These are phyloP conservation scores for Synanceia verrucosa DNA, from an alignment of 2,797 vertebrate genomes.

Conservation along the genomic window DNA sequence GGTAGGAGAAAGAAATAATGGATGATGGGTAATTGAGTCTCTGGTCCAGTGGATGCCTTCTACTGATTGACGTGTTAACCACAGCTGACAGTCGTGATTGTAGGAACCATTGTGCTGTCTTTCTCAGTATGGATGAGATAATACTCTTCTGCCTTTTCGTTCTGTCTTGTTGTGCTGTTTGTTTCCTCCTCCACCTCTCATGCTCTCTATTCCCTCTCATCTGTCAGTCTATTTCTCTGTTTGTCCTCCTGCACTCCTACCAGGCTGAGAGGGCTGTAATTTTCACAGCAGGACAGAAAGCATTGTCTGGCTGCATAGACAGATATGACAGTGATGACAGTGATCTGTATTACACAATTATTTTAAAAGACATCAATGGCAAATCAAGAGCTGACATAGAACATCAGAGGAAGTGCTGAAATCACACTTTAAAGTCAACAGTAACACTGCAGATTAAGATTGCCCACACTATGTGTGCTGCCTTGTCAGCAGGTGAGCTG, in stretches of 20 bases:
- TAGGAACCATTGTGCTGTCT: slow-evolving; percentile 10
- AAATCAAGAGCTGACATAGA: too few relatives aligned
- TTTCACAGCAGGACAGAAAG: slow-evolving; percentile 44
- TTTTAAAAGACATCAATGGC: too few relatives aligned
- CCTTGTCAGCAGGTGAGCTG: background rate
- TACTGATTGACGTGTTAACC: slow-evolving; percentile 33
- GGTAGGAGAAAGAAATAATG: background rate
- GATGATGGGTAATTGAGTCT: slow-evolving; percentile 24
- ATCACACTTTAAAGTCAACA: too few relatives aligned
- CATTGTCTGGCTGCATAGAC: slow-evolving; percentile 18
- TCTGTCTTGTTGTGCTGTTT: slow-evolving; percentile 11
- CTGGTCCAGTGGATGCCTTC: background rate
- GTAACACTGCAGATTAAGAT: too few relatives aligned
- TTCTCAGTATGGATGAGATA: slow-evolving; percentile 38
- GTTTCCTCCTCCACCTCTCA: slow-evolving; percentile 20
- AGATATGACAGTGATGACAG: slow-evolving; percentile 30
- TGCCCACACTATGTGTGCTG: background rate
- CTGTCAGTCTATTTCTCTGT: slow-evolving; percentile 17
- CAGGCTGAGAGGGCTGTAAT: slow-evolving; percentile 23
- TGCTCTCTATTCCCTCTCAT: slow-evolving; percentile 13
- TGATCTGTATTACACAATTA: too few relatives aligned
- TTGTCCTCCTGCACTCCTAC: slow-evolving; percentile 10
- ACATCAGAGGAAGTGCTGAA: too few relatives aligned
- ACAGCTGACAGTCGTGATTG: slow-evolving; percentile 16
- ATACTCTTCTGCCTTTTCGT: background rate